phyloP scores from a whole-genome alignment of 2,797 vertebrate species.

The Molossus alvarezi region DNA sequence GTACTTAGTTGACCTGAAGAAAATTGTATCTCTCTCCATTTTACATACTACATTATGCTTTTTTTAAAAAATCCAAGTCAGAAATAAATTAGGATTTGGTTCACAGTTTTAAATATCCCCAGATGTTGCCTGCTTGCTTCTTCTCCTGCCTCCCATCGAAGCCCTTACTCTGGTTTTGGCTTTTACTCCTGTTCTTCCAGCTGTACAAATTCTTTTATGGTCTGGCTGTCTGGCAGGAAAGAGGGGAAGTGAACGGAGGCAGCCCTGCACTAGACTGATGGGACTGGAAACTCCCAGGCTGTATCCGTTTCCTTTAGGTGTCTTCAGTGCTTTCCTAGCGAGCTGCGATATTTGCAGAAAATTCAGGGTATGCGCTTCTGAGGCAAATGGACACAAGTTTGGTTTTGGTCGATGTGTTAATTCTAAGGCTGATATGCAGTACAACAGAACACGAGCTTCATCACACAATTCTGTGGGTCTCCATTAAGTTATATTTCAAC shows the following conservation, averaged over 20 bases:
- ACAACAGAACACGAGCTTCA: neutral
- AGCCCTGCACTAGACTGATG: slow-evolving; percentile 89
- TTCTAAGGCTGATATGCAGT: neutral
- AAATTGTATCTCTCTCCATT: slow-evolving; percentile 74
- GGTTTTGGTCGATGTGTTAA: neutral
- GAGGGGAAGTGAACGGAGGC: slow-evolving; percentile 92
- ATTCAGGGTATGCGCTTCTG: slow-evolving; percentile 40
- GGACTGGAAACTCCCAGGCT: slow-evolving; percentile 89
- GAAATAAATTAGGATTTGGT: slow-evolving; percentile 89
- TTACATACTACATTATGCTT: slow-evolving; percentile 83
- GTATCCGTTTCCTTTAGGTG: slow-evolving; percentile 85
- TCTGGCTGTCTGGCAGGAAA: slow-evolving; percentile 94
- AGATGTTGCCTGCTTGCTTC: slow-evolving; percentile 90
- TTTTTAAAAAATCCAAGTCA: slow-evolving; percentile 78
- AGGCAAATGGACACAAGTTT: slow-evolving; percentile 3
- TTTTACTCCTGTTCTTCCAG: slow-evolving; percentile 92
- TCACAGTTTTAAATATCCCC: slow-evolving; percentile 89
- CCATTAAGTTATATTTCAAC: neutral
- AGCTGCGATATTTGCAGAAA: slow-evolving; percentile 82
- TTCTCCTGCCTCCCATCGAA: slow-evolving; percentile 89
- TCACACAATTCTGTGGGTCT: slow-evolving; percentile 1
- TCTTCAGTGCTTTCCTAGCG: slow-evolving; percentile 79
- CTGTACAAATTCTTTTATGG: slow-evolving; percentile 96
- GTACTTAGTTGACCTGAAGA: slow-evolving; percentile 72
- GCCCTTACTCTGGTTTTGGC: slow-evolving; percentile 92